These are phyloP conservation scores for Propithecus perrieri DNA, from an alignment of 2,797 vertebrate genomes.

Conservation along the genomic window DNA sequence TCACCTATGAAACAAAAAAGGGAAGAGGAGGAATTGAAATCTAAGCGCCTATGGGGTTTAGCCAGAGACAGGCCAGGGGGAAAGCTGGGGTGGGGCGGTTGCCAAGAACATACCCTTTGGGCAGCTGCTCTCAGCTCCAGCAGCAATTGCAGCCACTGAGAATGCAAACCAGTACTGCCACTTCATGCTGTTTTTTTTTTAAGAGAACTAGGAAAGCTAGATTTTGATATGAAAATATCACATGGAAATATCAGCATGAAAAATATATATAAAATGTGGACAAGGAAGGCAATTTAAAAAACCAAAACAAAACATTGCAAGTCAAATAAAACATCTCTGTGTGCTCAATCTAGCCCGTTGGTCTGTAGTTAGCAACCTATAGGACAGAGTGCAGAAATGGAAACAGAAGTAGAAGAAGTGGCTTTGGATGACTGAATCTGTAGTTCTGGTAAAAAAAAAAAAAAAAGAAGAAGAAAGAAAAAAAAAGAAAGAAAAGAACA, in stretches of 20 bases:
- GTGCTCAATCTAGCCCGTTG: not conserved
- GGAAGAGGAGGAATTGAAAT: not conserved
- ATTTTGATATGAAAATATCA: not conserved
- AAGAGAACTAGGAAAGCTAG: not conserved
- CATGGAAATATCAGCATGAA: not conserved
- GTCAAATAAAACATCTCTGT: not conserved
- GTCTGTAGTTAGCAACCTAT: not conserved
- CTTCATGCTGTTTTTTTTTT: not conserved
- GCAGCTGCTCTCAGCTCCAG: not conserved
- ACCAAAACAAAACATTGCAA: not conserved
- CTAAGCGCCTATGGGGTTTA: not conserved
- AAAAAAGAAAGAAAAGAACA: no score
- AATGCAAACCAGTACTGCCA: not conserved
- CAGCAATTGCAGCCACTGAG: not conserved
- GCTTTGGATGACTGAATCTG: not conserved
- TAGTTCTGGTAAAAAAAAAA: not conserved
- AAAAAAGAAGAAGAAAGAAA: no score
- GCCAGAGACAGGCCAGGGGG: not conserved
- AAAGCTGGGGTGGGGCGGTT: not conserved
- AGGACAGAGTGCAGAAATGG: not conserved
- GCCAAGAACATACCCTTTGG: accelerated
- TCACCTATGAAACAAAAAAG: not conserved
- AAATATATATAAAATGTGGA: conserved; percentile 35
- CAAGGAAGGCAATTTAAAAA: not conserved
- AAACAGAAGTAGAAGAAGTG: not conserved